Percentiles rank a stretch among this genome's conserved stretches.
phyloP scores from a whole-genome alignment of 2,888 invertebrate species.

The Gymnocheta viridis region DNA sequence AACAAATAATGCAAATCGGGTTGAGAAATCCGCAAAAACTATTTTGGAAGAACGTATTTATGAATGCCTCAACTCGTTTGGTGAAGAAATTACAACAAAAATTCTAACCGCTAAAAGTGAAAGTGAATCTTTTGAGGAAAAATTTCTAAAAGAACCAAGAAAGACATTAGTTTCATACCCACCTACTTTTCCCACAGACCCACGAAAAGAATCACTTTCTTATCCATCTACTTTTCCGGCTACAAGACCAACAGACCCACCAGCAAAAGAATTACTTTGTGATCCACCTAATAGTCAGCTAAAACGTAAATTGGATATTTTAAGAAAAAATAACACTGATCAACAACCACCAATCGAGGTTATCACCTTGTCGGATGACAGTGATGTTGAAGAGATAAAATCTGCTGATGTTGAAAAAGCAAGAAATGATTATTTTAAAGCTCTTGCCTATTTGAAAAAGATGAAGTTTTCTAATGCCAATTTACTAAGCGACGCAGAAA shows the following conservation, averaged over 20 bases:
- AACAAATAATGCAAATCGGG: not conserved
- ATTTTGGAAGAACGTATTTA: constrained; percentile 8
- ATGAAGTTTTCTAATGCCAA: not conserved
- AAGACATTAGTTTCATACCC: not conserved
- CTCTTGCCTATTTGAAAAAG: not conserved
- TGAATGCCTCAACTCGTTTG: not conserved
- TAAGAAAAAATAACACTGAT: not conserved
- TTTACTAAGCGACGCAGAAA: not conserved
- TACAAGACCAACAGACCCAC: too few species aligned
- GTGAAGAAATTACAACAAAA: not conserved
- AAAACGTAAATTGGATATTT: not conserved
- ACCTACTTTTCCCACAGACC: too few species aligned
- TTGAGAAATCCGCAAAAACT: not conserved
- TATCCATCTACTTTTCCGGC: too few species aligned
- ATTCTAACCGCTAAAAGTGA: not conserved
- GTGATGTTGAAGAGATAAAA: not conserved
- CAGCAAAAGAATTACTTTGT: too few species aligned
- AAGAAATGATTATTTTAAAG: not conserved
- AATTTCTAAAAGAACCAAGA: not conserved
- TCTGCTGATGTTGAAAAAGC: not conserved
- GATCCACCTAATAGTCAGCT: not conserved
- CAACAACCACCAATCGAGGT: not conserved
- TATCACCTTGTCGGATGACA: not conserved
- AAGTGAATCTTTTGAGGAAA: not conserved
- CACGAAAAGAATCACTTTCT: too few species aligned